phyloP scores from a whole-genome alignment of 2,113 vertebrate genomes.

The Etheostoma spectabile region DNA sequence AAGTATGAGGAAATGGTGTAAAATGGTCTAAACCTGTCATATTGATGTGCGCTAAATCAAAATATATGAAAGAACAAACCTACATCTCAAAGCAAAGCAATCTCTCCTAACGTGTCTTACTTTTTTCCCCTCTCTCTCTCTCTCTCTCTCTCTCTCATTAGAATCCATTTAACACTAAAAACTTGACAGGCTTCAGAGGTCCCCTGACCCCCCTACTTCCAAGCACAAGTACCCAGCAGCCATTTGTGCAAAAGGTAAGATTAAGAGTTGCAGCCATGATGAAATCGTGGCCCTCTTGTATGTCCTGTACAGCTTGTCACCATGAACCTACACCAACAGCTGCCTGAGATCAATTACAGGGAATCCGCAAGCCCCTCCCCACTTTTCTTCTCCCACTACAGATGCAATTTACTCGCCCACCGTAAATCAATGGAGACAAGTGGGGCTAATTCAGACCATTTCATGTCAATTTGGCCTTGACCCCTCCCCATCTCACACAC shows the following conservation, averaged over 20 bases:
- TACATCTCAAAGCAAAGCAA: no score
- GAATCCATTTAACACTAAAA: not conserved
- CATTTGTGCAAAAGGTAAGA: conserved; percentile 39
- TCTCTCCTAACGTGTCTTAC: not conserved
- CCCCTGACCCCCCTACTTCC: not conserved
- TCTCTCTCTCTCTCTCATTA: not conserved
- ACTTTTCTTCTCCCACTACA: conserved; percentile 51
- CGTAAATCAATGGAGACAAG: conserved; percentile 85
- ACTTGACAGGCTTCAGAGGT: not conserved
- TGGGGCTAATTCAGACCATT: conserved; percentile 85
- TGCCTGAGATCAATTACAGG: conserved; percentile 68
- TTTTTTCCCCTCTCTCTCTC: not conserved
- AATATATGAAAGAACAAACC: not conserved
- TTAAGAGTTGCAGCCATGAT: conserved; percentile 47
- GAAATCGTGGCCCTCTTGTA: conserved; percentile 15
- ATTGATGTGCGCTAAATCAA: not conserved
- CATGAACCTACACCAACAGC: conserved; percentile 20
- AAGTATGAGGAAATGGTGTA: not conserved
- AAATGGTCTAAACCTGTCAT: not conserved
- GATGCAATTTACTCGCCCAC: conserved; percentile 80
- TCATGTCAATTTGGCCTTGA: conserved; percentile 85
- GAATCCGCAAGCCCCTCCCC: conserved; percentile 33
- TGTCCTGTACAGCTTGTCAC: conserved; percentile 47
- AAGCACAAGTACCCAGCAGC: not conserved
- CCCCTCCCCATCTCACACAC: conserved; percentile 66